A percentile compares a stretch with the other conserved stretches of the same genome.
phyloP scores from a whole-genome alignment of 2,113 vertebrate species.

The Anthoscopus minutus region DNA sequence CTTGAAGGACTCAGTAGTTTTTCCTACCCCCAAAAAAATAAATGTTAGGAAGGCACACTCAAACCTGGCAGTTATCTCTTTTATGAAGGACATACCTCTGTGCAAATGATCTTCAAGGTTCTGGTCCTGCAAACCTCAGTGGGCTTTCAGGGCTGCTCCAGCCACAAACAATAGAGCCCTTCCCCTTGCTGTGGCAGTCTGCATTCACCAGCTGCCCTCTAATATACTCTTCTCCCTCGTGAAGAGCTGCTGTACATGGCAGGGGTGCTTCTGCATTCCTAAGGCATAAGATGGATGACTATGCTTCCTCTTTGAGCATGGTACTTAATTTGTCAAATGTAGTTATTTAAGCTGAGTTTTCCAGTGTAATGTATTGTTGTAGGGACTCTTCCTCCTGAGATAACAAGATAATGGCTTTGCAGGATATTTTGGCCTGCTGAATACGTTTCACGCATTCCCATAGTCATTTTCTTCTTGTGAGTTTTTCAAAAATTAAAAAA shows the following conservation, averaged over 20 bases:
- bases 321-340: not conserved
- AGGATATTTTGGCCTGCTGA: not conserved
- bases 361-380: not conserved
- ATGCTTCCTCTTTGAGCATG: not conserved
- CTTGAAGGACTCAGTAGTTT: not conserved
- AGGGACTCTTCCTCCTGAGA: not conserved
- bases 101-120: not conserved
- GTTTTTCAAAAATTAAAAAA: not conserved
- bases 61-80: not conserved
- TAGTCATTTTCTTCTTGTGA: not conserved
- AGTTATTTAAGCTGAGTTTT: not conserved
- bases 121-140: not conserved
- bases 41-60: not conserved
- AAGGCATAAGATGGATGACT: not conserved
- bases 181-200: not conserved
- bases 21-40: not conserved
- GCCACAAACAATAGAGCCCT: accelerated
- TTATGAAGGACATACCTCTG: not conserved
- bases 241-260: not conserved
- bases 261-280: not conserved
- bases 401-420: not conserved
- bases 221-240: accelerated
- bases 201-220: not conserved
- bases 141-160: not conserved
- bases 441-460: not conserved